A percentile compares a stretch with the other conserved stretches of the same genome.
Evolutionary conservation across 2,888 invertebrate species (phyloP).

Genomic region (Tortricodes alternella): DNA sequence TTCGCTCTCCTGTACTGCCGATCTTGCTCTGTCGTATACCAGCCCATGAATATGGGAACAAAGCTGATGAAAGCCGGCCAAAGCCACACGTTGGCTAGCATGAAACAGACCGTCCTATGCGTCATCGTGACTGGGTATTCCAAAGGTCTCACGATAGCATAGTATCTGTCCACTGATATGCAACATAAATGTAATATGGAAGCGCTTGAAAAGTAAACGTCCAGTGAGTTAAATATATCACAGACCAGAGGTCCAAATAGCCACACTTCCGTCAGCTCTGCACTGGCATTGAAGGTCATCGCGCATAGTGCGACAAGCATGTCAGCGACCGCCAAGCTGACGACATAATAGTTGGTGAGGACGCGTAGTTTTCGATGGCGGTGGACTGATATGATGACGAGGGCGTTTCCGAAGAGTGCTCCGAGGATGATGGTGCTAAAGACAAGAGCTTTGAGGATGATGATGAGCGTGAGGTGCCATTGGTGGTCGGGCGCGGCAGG

Average conservation of each 20-base stretch:
- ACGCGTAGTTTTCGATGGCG: constrained; percentile 91
- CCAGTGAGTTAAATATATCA: constrained; percentile 96
- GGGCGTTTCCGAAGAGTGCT: constrained; percentile 94
- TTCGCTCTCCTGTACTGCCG: constrained; percentile 84
- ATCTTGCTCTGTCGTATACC: constrained; percentile 95
- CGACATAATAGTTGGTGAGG: constrained; percentile 97
- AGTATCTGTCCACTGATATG: constrained; percentile 96
- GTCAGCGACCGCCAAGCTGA: constrained; percentile 96
- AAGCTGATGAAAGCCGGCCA: constrained; percentile 96
- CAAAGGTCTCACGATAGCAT: constrained; percentile 94
- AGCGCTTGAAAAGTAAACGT: constrained; percentile 96
- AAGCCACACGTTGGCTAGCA: constrained; percentile 95
- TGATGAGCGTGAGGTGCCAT: constrained; percentile 76
- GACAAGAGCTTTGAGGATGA: constrained; percentile 88
- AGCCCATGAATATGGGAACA: constrained; percentile 96
- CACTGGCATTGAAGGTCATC: constrained; percentile 95
- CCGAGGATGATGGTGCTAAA: constrained; percentile 94
- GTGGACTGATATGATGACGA: constrained; percentile 93
- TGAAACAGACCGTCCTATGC: constrained; percentile 89
- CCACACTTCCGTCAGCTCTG: constrained; percentile 94
- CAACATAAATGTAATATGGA: constrained; percentile 97
- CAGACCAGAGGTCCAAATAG: constrained; percentile 95
- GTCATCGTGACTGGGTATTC: constrained; percentile 97
- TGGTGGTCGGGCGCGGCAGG: constrained; percentile 73
- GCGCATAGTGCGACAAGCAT: constrained; percentile 95